Base-by-base conservation (phyloP, 1,140 invertebrate genomes). In the Pogonus chalceus region DNA sequence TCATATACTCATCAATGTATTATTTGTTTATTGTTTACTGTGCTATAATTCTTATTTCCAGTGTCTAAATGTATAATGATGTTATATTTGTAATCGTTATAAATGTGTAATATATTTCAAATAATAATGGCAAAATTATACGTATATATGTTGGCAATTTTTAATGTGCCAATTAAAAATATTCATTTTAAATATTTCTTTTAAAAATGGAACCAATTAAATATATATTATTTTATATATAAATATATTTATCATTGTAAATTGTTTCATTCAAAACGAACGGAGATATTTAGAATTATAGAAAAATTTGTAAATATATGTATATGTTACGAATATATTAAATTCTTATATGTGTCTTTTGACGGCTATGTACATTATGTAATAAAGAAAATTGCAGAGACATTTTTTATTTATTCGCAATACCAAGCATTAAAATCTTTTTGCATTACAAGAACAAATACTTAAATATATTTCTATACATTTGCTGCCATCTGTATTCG, bases 291-390 rank as follows among this genome's bases (percentile, higher is more conserved):
- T 31, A 31, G 26, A 31, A 31, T 31, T 31, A 31, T 31, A 31
- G 26, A 4, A 31, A 31, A 31, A 31, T 10, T 12, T 43, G 37
- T 43, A 43, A 43, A 43, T 43, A 43, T 43, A 43, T 43, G 37
- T 43, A 43, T 10, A 43, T 43, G 37, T 43, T 43, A 31, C 26
- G 26, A 31, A 14, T 31, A 31, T 43, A 43, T 43, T 43, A 43
- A 43, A 43, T 43, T 43, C 37, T 43, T 43, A 43, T 43, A 43
- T 43, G 37, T 43, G 37, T 43, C 37, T 43, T 43, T 43, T 43
- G 37, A 43, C 37, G 37, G 37, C 37, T 43, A 43, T 43, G 37
- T 43, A 43, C 37, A 43, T 43, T 43, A 18, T 43, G 37, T 43
- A 43, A 43, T 43, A 43, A 43, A 43, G 37, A 43, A 43, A 43